Conservation (phyloP, 2,888 invertebrate species). For the Caenorhabditis sp. region DNA sequence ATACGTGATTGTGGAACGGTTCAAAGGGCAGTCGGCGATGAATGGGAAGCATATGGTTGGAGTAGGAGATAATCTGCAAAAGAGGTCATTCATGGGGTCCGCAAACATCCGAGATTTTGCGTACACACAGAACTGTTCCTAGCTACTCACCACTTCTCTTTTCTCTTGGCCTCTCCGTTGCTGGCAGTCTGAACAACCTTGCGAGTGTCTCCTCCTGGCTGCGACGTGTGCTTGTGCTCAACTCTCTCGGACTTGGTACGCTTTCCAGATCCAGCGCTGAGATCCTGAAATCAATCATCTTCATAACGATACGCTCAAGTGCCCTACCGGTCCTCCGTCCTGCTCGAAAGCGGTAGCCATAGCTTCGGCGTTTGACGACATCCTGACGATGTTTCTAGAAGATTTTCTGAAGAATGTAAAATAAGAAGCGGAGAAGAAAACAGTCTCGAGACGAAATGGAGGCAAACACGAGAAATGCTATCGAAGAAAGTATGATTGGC, state of each 20-base stretch:
- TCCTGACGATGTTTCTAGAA: constrained; percentile 18
- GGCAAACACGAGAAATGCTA: constrained; percentile 15
- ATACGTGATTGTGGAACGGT: constrained; percentile 15
- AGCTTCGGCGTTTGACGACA: constrained; percentile 78
- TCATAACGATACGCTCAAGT: too few relatives aligned
- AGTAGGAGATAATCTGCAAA: constrained; percentile 30
- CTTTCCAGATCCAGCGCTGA: constrained; percentile 72
- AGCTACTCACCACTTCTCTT: constrained; percentile 70
- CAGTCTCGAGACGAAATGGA: not conserved
- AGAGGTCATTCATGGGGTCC: not conserved
- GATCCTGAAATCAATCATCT: constrained; percentile 46
- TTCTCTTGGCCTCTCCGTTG: constrained; percentile 81
- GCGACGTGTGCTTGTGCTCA: constrained; percentile 80
- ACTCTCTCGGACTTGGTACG: constrained; percentile 78
- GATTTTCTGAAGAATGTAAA: constrained; percentile 5
- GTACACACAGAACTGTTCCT: not conserved
- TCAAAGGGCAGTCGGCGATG: constrained; percentile 45
- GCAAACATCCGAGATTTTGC: constrained; percentile 17
- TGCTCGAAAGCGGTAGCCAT: constrained; percentile 79
- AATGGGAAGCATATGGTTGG: not conserved
- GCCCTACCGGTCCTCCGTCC: constrained; percentile 75
- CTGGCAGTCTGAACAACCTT: constrained; percentile 78
- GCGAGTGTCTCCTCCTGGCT: constrained; percentile 79
- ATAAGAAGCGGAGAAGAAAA: not conserved
- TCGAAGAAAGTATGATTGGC: constrained; percentile 23